These are phyloP conservation scores for Drosophila tropicalis DNA, from an alignment of 1,140 invertebrate genomes.

Conservation along the genomic window DNA sequence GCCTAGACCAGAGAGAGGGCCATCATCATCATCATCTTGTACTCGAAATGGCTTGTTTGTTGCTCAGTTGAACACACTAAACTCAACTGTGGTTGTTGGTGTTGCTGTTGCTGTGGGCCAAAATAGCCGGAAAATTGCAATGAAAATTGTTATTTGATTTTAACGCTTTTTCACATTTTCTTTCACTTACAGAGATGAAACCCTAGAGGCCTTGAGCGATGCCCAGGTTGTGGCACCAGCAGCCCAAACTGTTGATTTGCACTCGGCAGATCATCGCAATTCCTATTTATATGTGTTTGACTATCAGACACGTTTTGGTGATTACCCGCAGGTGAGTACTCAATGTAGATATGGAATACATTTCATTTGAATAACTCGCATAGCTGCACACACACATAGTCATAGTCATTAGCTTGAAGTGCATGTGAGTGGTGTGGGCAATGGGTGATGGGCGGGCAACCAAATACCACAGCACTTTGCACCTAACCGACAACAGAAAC, in stretches of 20 bases:
- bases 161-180: conserved; percentile 19
- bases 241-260: conserved; percentile 95
- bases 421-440: neutral
- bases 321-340: conserved; percentile 91
- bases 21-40: no score
- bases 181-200: conserved; percentile 90
- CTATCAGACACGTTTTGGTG: conserved; percentile 95
- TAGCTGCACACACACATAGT: neutral
- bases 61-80: conserved; percentile 50
- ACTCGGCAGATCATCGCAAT: conserved; percentile 91
- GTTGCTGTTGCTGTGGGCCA: conserved; percentile 1
- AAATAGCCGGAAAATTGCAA: conserved; percentile 66
- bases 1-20: conserved; percentile 42
- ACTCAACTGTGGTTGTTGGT: conserved; percentile 35
- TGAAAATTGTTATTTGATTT: conserved; percentile 56
- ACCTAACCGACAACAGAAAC: neutral
- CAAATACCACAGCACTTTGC: conserved; percentile 4
- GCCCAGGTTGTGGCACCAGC: conserved; percentile 96
- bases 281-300: conserved; percentile 97
- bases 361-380: neutral
- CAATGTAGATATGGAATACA: neutral
- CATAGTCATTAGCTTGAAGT: neutral
- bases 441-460: no score
- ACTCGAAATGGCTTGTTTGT: conserved; percentile 39
- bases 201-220: conserved; percentile 96